A percentile compares a stretch with the other conserved stretches of the same genome.
phyloP scores from a whole-genome alignment of 1,140 invertebrate genomes.

The Cephus cinctus region DNA sequence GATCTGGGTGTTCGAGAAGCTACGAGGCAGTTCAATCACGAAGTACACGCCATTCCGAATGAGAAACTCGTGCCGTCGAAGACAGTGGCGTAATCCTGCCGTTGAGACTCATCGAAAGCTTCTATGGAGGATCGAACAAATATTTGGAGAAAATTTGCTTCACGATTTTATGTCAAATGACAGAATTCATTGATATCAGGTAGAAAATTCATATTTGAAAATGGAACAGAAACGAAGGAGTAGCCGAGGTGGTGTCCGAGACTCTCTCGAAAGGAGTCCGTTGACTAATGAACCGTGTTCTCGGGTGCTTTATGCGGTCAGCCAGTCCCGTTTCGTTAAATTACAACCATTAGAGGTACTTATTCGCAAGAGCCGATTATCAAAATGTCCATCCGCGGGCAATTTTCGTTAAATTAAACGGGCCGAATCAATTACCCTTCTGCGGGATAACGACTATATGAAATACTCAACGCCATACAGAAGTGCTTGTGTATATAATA shows the following conservation, averaged over 20 bases:
- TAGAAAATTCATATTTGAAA: no score
- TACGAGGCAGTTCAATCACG: conserved; percentile 29
- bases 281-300: conserved; percentile 43
- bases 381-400: conserved; percentile 38
- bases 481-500: no score
- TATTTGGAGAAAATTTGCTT: no score
- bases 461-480: no score
- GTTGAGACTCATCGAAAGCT: no score
- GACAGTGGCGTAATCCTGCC: conserved; percentile 27
- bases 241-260: no score
- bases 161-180: no score
- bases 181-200: no score
- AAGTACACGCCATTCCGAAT: conserved; percentile 24
- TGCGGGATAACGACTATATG: no score
- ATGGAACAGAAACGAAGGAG: no score
- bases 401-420: conserved; percentile 55
- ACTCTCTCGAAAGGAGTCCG: neutral
- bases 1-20: neutral
- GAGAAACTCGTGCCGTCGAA: conserved; percentile 9
- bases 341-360: conserved; percentile 53
- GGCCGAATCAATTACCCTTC: conserved; percentile 52
- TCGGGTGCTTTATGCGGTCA: conserved; percentile 41
- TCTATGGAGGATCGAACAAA: no score
- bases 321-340: conserved; percentile 47
- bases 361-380: conserved; percentile 40